Percentiles rank a stretch among this genome's conserved stretches.
Evolutionary conservation across 2,113 vertebrate genomes (phyloP).

Genomic region (Cebus imitator): DNA sequence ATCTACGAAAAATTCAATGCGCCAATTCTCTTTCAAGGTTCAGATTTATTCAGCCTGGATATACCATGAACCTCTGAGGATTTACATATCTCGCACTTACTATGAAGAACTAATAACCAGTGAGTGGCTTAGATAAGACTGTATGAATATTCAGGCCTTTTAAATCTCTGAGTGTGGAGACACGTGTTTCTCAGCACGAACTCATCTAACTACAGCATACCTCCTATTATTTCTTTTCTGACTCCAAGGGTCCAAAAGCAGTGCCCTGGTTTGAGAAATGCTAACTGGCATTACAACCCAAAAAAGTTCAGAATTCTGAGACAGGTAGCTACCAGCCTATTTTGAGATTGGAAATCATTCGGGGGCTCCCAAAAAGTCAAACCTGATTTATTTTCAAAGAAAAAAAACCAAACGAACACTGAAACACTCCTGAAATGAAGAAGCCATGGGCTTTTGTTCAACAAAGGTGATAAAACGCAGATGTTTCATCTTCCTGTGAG

Average conservation of each 20-base stretch:
- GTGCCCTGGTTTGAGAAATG: constrained; percentile 59
- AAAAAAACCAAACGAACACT: not conserved
- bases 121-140: constrained; percentile 82
- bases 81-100: constrained; percentile 78
- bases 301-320: not conserved
- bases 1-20: constrained; percentile 29
- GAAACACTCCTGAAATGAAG: not conserved
- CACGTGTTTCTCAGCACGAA: constrained; percentile 64
- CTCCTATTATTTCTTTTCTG: constrained; percentile 67
- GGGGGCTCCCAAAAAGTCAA: not conserved
- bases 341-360: not conserved
- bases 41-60: constrained; percentile 68
- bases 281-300: not conserved
- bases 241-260: constrained; percentile 42
- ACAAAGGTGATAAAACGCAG: not conserved
- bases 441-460: not conserved
- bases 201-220: constrained; percentile 53
- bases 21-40: constrained; percentile 57
- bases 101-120: constrained; percentile 81
- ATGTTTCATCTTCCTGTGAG: not conserved
- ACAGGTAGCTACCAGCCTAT: not conserved
- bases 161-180: constrained; percentile 69
- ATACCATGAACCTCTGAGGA: constrained; percentile 73
- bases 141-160: constrained; percentile 84
- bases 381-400: not conserved